Base-by-base conservation (phyloP, 2,113 vertebrate genomes). In the Nipponia nippon region DNA sequence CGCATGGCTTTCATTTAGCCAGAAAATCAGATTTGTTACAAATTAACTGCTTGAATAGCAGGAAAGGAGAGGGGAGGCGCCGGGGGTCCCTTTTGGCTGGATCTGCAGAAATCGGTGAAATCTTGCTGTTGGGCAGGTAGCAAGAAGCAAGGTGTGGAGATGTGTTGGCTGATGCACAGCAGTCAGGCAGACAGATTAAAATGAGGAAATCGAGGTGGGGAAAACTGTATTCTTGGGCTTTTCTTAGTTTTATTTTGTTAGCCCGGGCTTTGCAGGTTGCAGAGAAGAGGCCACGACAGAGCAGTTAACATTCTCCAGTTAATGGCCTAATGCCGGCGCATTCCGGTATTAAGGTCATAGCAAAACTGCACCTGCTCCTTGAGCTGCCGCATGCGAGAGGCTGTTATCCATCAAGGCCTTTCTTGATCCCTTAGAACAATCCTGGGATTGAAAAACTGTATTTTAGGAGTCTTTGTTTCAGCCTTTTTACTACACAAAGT, bases 391-490 rank as follows among this genome's bases (percentile, higher is more conserved):
- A 10, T 67, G 78, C 3, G 8, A 61, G 77, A 52, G 59, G n/a
- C 76, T 95, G 53, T 90, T 81, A 86, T 85, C 73, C 75, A 27
- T 50, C 27, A 52, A 73, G 86, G 65, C 75, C 59, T 93, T 91
- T 93, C 93, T 83, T 95, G 84, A 93, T 93, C 93, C 77, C 56
- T 78, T 53, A 53, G 82, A 94, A 94, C 93, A 93, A 76, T 80
- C 65, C 88, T 55, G 59, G 87, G 88, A 84, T 85, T 95, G 93
- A 92, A 96, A 91, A 87, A 59, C 65, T 86, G 66, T 73, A 73
- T 92, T 95, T 94, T 75, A 78, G 34, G 50, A 83, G 40, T 76
- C 82, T 89, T 88, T 62, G 6, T 91, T 95, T 94, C 90, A 93
- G 80, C 42, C 62, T 76, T 95, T 94, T 72, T 46, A 50, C 0